A percentile compares a stretch with the other conserved stretches of the same genome.
Conservation (phyloP, 2,888 invertebrate genomes). For the Troides helena region DNA sequence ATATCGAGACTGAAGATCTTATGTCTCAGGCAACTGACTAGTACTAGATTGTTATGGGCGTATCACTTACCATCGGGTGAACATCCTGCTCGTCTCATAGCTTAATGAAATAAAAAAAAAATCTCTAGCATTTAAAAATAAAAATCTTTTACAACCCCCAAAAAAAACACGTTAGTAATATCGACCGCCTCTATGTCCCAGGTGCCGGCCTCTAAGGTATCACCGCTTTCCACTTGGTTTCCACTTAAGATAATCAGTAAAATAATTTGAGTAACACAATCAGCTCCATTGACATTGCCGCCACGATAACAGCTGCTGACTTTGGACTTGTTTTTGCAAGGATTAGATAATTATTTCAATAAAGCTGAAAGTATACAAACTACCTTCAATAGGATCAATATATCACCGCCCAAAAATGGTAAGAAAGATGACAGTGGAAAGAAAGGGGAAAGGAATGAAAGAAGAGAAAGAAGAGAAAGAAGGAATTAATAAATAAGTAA, state of each 20-base stretch:
- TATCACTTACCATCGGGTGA: too few species aligned
- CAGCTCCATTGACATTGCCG: conserved; percentile 8
- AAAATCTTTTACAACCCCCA: neutral
- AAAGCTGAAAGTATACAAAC: neutral
- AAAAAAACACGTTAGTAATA: neutral
- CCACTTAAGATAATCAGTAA: neutral
- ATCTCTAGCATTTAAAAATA: neutral
- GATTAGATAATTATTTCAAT: neutral
- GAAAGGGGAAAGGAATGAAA: too few species aligned
- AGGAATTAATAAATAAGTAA: too few species aligned
- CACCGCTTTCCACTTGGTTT: neutral
- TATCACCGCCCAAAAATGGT: neutral
- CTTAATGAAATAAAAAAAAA: too few species aligned
- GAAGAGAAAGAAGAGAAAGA: too few species aligned
- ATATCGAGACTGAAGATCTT: too few species aligned
- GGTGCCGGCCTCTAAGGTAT: neutral
- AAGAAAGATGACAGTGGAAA: neutral
- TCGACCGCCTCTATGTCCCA: neutral
- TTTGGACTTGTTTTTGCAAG: conserved; percentile 6
- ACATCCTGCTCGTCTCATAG: too few species aligned
- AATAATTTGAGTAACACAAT: conserved; percentile 1
- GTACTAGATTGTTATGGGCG: too few species aligned
- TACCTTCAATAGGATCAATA: neutral
- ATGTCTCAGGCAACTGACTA: too few species aligned
- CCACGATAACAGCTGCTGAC: conserved; percentile 4